phyloP scores from a whole-genome alignment of 2,888 invertebrate species.

The Melipona bicolor region DNA sequence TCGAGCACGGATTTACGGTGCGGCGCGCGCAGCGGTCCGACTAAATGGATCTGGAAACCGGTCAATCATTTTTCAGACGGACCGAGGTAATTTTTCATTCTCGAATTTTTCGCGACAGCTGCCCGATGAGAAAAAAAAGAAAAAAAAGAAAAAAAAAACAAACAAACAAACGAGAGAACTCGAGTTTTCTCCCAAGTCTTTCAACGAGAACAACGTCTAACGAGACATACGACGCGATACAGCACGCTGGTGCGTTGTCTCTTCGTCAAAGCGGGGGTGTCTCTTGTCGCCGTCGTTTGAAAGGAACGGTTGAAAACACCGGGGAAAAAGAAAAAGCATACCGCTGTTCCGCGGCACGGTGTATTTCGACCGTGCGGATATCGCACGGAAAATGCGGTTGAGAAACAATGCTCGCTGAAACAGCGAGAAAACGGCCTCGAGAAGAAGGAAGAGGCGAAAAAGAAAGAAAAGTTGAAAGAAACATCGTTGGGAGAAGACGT shows the following conservation, averaged over 20 bases:
- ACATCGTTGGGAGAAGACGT: conserved; percentile 40
- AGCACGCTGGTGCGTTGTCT: not conserved
- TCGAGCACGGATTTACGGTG: conserved; percentile 34
- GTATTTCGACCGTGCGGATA: conserved; percentile 10
- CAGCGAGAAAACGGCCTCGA: conserved; percentile 9
- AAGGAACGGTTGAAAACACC: not conserved
- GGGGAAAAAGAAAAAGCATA: not conserved
- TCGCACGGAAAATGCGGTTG: conserved; percentile 27
- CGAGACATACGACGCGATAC: not conserved
- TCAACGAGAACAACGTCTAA: not conserved
- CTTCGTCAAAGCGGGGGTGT: not conserved
- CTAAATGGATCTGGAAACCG: conserved; percentile 38
- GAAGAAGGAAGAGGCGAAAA: conserved; percentile 6
- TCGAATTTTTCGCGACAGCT: not conserved
- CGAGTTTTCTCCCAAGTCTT: too few relatives aligned
- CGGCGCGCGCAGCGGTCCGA: conserved; percentile 27
- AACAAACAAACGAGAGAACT: not conserved
- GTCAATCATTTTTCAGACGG: conserved; percentile 55
- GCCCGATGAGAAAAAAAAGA: not conserved
- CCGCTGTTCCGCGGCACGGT: not conserved
- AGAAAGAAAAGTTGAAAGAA: conserved; percentile 5
- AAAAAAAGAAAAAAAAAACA: too few relatives aligned
- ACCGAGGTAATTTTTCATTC: conserved; percentile 35
- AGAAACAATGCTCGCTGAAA: conserved; percentile 39
- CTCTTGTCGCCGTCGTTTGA: conserved; percentile 4